phyloP scores from a whole-genome alignment of 2,888 invertebrate species.

The Pachycephus smyrnensis region DNA sequence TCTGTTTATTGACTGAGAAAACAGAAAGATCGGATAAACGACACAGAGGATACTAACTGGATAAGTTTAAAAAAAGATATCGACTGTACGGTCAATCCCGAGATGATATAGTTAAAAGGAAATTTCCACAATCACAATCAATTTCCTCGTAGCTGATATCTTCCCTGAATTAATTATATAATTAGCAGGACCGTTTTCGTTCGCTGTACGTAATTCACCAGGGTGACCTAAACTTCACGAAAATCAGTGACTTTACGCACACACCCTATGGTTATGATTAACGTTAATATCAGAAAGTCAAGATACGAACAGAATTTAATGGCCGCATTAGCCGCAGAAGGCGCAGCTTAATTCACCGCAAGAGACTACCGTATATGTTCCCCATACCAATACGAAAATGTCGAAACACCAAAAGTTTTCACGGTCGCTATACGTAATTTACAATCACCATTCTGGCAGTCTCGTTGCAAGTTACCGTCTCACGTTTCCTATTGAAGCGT shows the following conservation, averaged over 20 bases:
- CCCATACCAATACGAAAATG: background rate
- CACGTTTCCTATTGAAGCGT: slow-evolving; percentile 21
- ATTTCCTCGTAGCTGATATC: background rate
- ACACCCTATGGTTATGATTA: slow-evolving; percentile 8
- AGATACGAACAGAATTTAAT: slow-evolving; percentile 26
- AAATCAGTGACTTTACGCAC: background rate
- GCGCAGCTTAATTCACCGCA: slow-evolving; percentile 36
- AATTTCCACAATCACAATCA: background rate
- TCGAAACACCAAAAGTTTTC: background rate
- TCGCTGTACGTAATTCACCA: background rate
- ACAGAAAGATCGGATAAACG: slow-evolving; percentile 28
- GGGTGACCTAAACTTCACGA: no score
- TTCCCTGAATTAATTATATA: background rate
- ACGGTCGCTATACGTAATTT: background rate
- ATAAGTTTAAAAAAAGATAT: background rate
- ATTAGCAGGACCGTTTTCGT: background rate
- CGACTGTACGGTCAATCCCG: background rate
- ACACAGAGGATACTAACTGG: slow-evolving; percentile 3
- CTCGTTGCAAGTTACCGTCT: slow-evolving; percentile 3
- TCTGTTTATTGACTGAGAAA: slow-evolving; percentile 24
- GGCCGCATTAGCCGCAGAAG: slow-evolving; percentile 42
- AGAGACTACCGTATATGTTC: background rate
- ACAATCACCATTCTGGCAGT: slow-evolving; percentile 18
- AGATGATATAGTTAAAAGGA: background rate
- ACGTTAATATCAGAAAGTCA: slow-evolving; percentile 18